These are phyloP conservation scores for Eriosoma lanigerum DNA, from an alignment of 1,140 invertebrate genomes.

Conservation along the genomic window DNA sequence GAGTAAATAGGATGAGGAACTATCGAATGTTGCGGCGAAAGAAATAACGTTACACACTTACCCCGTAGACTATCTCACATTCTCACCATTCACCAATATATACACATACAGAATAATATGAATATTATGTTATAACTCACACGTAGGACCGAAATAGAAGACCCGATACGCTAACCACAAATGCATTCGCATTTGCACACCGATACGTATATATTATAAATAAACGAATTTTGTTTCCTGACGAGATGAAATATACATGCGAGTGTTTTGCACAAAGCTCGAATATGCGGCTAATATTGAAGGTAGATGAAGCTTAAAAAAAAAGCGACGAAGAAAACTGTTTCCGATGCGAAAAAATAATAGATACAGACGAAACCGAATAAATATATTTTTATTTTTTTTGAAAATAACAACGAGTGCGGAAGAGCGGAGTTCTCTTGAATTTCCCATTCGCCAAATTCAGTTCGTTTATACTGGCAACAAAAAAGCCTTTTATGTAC, in stretches of 20 bases:
- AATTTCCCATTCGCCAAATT: conserved; percentile 25
- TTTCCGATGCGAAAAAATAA: no score
- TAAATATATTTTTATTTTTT: conserved; percentile 18
- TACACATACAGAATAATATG: background rate
- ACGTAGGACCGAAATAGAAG: conserved; percentile 5
- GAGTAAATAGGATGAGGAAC: background rate
- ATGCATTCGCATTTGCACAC: background rate
- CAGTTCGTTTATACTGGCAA: background rate
- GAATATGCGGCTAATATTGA: conserved; percentile 21
- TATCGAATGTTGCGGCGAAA: conserved; percentile 7
- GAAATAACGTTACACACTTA: conserved; percentile 10
- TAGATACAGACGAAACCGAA: background rate
- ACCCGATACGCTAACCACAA: background rate
- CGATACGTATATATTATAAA: background rate
- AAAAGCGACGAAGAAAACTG: background rate
- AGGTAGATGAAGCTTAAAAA: conserved; percentile 6
- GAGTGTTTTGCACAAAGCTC: conserved; percentile 12
- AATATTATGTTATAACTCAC: no score
- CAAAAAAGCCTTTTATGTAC: background rate
- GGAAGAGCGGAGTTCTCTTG: background rate
- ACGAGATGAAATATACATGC: conserved; percentile 39
- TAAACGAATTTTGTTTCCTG: conserved; percentile 11
- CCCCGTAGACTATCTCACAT: background rate
- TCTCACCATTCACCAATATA: background rate
- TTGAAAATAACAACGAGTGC: background rate